Conservation (phyloP, 1,140 invertebrate genomes). For the Aphaenogaster ashmeadi region DNA sequence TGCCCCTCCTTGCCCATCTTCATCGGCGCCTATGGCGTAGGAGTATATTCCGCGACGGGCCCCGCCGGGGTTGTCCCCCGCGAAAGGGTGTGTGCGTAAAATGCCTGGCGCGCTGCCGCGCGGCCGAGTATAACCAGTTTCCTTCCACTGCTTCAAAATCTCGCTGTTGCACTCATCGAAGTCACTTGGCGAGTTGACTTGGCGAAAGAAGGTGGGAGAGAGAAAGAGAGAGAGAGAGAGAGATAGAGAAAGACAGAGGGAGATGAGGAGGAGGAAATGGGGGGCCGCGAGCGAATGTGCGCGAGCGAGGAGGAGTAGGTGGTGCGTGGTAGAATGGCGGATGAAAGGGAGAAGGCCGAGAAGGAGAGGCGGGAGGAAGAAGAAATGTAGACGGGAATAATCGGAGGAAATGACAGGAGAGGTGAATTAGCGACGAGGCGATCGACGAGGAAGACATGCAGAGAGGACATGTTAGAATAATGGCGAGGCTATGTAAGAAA, state of each 20-base stretch:
- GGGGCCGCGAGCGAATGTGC: neutral
- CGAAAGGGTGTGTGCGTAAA: slow-evolving; percentile 53
- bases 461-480: neutral
- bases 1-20: no score
- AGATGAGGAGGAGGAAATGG: neutral
- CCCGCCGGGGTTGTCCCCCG: slow-evolving; percentile 42
- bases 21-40: neutral
- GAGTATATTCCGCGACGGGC: neutral
- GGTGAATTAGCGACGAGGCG: neutral
- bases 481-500: neutral
- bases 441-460: neutral
- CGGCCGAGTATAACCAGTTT: slow-evolving; percentile 67
- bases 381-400: slow-evolving; percentile 37
- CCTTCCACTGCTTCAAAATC: slow-evolving; percentile 68
- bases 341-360: slow-evolving; percentile 35
- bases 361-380: neutral
- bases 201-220: slow-evolving; percentile 39
- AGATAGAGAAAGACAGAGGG: slow-evolving; percentile 12
- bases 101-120: slow-evolving; percentile 38
- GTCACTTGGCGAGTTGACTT: slow-evolving; percentile 62
- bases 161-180: slow-evolving; percentile 69
- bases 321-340: slow-evolving; percentile 44
- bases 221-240: slow-evolving; percentile 16
- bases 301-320: slow-evolving; percentile 10
- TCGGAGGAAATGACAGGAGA: slow-evolving; percentile 25